A percentile compares a stretch with the other conserved stretches of the same genome.
phyloP scores from a whole-genome alignment of 1,140 invertebrate genomes.

The Meteorus sp. region DNA sequence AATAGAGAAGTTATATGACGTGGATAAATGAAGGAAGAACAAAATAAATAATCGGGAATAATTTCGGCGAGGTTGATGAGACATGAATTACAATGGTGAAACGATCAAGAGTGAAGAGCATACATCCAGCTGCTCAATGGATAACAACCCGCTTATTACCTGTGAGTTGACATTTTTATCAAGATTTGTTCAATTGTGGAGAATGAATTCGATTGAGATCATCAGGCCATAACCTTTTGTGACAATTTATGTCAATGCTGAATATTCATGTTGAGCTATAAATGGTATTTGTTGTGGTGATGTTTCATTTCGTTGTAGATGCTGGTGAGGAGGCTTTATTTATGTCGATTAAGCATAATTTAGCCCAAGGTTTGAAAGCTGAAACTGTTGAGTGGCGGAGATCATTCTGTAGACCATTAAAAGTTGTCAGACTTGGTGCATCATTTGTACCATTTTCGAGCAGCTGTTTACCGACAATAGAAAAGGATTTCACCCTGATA shows the following conservation, averaged over 20 bases:
- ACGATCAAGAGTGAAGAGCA: constrained; percentile 40
- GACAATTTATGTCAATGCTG: too few relatives aligned
- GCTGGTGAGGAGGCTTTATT: constrained; percentile 87
- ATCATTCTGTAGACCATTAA: constrained; percentile 77
- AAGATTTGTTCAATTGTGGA: background rate
- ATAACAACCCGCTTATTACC: constrained; percentile 55
- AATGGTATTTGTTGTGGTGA: too few relatives aligned
- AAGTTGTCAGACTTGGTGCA: constrained; percentile 82
- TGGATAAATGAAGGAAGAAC: too few relatives aligned
- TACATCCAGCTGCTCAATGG: constrained; percentile 44
- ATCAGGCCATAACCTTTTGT: too few relatives aligned
- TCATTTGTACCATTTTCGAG: constrained; percentile 81
- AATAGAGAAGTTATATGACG: too few relatives aligned
- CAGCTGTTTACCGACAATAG: constrained; percentile 68
- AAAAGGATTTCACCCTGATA: constrained; percentile 75
- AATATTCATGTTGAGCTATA: too few relatives aligned
- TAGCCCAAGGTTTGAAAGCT: constrained; percentile 78
- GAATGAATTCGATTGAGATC: constrained; percentile 40
- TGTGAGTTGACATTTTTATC: constrained; percentile 42
- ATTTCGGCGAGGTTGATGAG: too few relatives aligned
- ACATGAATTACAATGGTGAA: constrained; percentile 56
- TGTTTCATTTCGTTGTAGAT: constrained; percentile 68
- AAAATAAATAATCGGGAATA: too few relatives aligned
- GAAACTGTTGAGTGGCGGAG: constrained; percentile 89
- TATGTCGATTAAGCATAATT: constrained; percentile 73